Evolutionary conservation across 2,797 vertebrate species (phyloP), one percentile per base, ranked within the genome.

Genomic region (Syncerus caffer): DNA sequence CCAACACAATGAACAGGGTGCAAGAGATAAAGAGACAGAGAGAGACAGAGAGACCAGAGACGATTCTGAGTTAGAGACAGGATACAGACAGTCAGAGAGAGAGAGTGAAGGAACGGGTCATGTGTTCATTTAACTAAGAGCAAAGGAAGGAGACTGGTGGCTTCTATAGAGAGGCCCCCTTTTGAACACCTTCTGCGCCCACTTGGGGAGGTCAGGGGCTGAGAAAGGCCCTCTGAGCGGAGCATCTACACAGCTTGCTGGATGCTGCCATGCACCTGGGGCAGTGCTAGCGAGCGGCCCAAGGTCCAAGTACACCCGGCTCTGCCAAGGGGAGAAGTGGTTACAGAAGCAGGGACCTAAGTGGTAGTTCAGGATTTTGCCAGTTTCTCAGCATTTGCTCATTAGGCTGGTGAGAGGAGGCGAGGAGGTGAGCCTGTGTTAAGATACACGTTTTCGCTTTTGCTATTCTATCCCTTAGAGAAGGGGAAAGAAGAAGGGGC

Each of bases 71-170:
- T 31, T 50, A 85, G 64, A 78, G 34, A 38, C 6, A 23, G 78
- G 45, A 27, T 3, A 11, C 4, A 4, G 50, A 34, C 38, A n/a
- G 38, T 50, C 82, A 2, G 2, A 45, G 55, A 67, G 14, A 62
- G 15, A 2, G 51, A 34, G 51, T 6, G 51, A 34, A 0, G 2
- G 17, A 17, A 11, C 3, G 9, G 8, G 27, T 11, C 1, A 2
- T 3, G 4, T 67, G 42, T 17, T 83, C 85, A 17, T 15, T 17
- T 42, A 60, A 16, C 71, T 11, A 38, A 29, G 62, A n/a, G 47
- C 79, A 23, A 16, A 62, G 80, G 34, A 55, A 21, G n/a, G 51
- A 64, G 50, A 29, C 9, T 4, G 10, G 76, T 67, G 80, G 27
- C 58, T 57, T 8, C 38, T 76, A 15, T 5, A 45, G 25, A 2